A percentile compares a stretch with the other conserved stretches of the same genome.
These are phyloP conservation scores for Zaprionus davidi DNA, from an alignment of 1,140 invertebrate species.

Conservation along the genomic window DNA sequence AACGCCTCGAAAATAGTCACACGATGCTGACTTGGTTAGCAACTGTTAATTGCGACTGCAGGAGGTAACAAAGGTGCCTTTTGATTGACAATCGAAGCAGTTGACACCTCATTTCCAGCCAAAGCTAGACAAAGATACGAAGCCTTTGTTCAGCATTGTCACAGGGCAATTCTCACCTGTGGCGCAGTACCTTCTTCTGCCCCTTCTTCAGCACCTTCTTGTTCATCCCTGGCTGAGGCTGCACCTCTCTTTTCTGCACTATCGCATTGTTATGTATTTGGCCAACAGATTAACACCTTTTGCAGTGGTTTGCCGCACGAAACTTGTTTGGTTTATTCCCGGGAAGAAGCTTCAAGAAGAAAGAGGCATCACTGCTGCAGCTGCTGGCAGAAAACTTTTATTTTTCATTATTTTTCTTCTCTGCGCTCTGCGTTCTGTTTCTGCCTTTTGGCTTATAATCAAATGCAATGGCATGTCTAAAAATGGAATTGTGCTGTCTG, in stretches of 20 bases:
- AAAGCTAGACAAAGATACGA: not conserved
- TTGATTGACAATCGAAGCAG: slow-evolving; percentile 34
- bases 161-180: slow-evolving; percentile 13
- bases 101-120: slow-evolving; percentile 34
- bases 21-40: not conserved
- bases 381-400: slow-evolving; percentile 31
- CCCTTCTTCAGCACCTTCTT: no score
- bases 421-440: slow-evolving; percentile 10
- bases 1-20: not conserved
- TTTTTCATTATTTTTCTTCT: slow-evolving; percentile 10
- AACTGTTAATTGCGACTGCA: slow-evolving; percentile 19
- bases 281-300: slow-evolving; percentile 72
- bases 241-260: not conserved
- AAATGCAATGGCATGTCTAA: slow-evolving; percentile 81
- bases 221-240: not conserved
- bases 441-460: slow-evolving; percentile 59
- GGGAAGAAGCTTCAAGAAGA: not conserved
- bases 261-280: slow-evolving; percentile 49
- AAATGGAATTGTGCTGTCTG: slow-evolving; percentile 79
- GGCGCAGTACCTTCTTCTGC: no score
- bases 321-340: slow-evolving; percentile 39
- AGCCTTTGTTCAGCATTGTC: slow-evolving; percentile 38
- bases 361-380: not conserved
- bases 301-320: slow-evolving; percentile 43
- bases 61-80: slow-evolving; percentile 25